Evolutionary conservation across 2,888 invertebrate species (phyloP), one percentile per base, ranked within the genome.

Genomic region (Meghimatium bilineatum): DNA sequence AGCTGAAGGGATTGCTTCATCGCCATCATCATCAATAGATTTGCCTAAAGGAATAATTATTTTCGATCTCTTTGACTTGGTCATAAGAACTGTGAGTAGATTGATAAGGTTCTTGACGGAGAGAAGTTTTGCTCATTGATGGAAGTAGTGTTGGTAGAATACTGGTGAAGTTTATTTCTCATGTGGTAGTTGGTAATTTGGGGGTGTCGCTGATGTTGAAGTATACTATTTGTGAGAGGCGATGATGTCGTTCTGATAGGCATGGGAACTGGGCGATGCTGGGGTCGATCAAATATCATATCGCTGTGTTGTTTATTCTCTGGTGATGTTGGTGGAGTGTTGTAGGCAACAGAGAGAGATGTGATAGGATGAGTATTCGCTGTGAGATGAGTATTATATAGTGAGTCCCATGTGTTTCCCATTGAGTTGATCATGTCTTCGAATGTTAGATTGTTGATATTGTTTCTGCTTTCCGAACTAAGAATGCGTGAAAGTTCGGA

Each of bases 291-390:
- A 14, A 3, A 34, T 14, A 14, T 6, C 2, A 56, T 26, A n/a
- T 0, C 29, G 71, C 52, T n/a, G 34, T 52, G 20, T n/a, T 69
- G 44, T 23, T 69, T 36, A 63, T 44, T 63, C 10, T 67, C 78
- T 5, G 77, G 77, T 0, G 78, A 78, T 6, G 78, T 63, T 26
- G 78, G 78, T n/a, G 77, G 77, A 17, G 77, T 38, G 66, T 38
- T 67, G 44, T 78, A 78, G 29, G 6, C 36, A n/a, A n/a, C 32
- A 20, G 38, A n/a, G n/a, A 44, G 17, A 14, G 32, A n/a, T 36
- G 36, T 56, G 17, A 20, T 23, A 52, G 75, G 56, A n/a, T 75
- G 52, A 34, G 34, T 2, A 23, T 2, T 23, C 14, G 17, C 23
- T 23, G 60, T 36, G 29, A 60, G 26, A 56, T 29, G 14, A 6